A percentile compares a stretch with the other conserved stretches of the same genome.
phyloP scores from a whole-genome alignment of 2,797 vertebrate genomes.

The Psittacula derbiana region DNA sequence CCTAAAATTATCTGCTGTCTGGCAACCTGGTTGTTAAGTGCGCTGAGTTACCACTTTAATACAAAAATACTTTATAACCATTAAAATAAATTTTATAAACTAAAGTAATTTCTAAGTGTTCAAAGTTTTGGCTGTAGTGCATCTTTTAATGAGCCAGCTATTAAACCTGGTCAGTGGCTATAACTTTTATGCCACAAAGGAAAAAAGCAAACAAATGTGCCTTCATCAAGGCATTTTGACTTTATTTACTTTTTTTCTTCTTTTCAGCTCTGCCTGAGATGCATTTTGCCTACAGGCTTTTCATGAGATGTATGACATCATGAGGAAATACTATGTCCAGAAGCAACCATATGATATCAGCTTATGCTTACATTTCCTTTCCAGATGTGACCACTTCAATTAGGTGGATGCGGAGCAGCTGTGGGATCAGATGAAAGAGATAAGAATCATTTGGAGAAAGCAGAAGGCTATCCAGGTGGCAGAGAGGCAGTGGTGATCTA shows the following conservation, averaged over 20 bases:
- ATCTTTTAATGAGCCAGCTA: neutral
- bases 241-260: neutral
- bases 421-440: neutral
- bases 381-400: neutral
- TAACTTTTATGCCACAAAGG: neutral
- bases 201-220: neutral
- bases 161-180: neutral
- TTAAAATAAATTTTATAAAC: neutral
- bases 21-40: neutral
- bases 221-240: neutral
- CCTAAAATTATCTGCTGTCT: neutral
- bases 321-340: neutral
- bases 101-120: rapidly evolving
- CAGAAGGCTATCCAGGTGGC: neutral
- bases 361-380: neutral
- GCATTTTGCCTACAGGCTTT: neutral
- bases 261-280: neutral
- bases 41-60: neutral
- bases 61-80: neutral
- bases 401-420: neutral
- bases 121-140: neutral
- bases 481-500: neutral
- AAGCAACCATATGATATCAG: neutral
- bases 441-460: neutral
- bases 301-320: neutral